Evolutionary conservation across 2,888 invertebrate genomes (phyloP), one percentile per base, ranked within the genome.

Genomic region (Merodon equestris): DNA sequence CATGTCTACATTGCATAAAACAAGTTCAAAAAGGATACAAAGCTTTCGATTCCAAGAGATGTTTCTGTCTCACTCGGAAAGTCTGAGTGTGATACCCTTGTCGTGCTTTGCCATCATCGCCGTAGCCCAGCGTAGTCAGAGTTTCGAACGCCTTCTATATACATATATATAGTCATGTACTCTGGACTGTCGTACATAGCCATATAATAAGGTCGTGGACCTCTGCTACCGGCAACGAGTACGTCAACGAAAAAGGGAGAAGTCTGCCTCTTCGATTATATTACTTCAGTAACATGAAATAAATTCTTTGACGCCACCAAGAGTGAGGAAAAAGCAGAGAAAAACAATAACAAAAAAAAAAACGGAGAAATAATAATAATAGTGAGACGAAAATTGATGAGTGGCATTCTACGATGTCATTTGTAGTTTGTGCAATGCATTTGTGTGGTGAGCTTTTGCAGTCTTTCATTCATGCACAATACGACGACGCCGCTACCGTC

Each of bases 121-220:
- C 7, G 27, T 27, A 27, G 7, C n/a, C n/a, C n/a, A n/a, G 2
- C 27, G 27, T 27, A 27, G 27, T 27, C 27, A 4, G 27, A 4
- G 27, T 7, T 27, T 2, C 2, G n/a, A 19, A 50, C 45, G 66
- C 61, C 61, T 54, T 50, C 53, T 70, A 66, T 66, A 71, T 75
- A 27, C 27, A 27, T 27, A 27, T 7, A 27, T 27, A 27, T 7
- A 44, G 19, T 63, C 13, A 61, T 58, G 7, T 27, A 27, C 27
- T 27, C 27, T 27, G 27, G 3, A 4, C 27, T 2, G 3, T 7
- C 27, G 74, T 79, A 79, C 50, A 79, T 74, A 74, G 68, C 50
- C 64, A 77, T 74, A 79, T 79, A 79, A 79, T 79, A 79, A 79
- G 79, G 79, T 79, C 79, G 79, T 79, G 79, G 79, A 79, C 79